Evolutionary conservation across 2,888 invertebrate species (phyloP).

Genomic region (Seladonia tumulorum): DNA sequence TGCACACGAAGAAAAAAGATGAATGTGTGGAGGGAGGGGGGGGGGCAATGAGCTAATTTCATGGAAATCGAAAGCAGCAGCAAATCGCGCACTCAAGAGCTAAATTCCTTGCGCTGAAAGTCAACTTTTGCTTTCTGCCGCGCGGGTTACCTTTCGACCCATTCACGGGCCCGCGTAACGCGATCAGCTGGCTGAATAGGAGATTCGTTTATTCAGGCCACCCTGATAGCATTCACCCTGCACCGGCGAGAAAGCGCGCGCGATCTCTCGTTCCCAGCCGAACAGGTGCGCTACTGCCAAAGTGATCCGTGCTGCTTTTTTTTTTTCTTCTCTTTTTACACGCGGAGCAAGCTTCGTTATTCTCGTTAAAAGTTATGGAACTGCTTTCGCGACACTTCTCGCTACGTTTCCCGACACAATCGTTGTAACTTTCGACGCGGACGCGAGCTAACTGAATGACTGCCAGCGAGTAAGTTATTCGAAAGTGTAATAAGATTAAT

Average conservation of each 20-base stretch:
- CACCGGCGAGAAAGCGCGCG: not conserved
- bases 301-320: not conserved
- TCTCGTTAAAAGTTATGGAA: slow-evolving; percentile 10
- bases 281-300: not conserved
- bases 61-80: not conserved
- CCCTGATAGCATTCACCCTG: slow-evolving; percentile 3
- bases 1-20: not conserved
- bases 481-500: not conserved
- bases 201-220: slow-evolving; percentile 13
- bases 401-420: not conserved
- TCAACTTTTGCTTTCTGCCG: slow-evolving; percentile 6
- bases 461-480: not conserved
- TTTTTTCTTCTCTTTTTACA: not conserved
- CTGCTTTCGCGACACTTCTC: not conserved
- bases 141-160: not conserved
- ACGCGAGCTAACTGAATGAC: slow-evolving; percentile 1
- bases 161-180: not conserved
- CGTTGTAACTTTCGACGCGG: not conserved
- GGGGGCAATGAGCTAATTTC: not conserved
- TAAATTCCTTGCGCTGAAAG: not conserved
- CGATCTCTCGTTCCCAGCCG: not conserved
- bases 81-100: not conserved
- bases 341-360: not conserved
- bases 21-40: not conserved
- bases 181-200: not conserved